Conservation (phyloP, 2,888 invertebrate species). For the Pecten maximus region DNA sequence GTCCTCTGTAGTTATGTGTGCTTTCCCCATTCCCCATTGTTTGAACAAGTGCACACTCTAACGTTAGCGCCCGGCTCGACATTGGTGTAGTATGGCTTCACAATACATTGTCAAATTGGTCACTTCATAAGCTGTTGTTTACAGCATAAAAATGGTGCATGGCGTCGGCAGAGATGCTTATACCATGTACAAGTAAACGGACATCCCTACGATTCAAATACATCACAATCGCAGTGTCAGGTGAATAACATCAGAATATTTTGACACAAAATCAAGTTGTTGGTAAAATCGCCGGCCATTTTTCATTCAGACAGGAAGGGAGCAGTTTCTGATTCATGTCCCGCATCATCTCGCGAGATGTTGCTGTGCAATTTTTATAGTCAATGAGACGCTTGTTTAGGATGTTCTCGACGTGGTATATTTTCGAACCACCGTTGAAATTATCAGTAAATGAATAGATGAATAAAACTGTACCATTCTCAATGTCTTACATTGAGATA, state of each 20-base stretch:
- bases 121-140: neutral
- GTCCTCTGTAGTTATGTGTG: conserved; percentile 66
- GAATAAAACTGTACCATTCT: neutral
- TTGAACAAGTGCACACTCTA: conserved; percentile 53
- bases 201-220: neutral
- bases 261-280: conserved; percentile 23
- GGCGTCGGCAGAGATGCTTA: neutral
- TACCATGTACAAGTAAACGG: neutral
- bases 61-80: neutral
- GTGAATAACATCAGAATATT: neutral
- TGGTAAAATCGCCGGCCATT: conserved; percentile 28
- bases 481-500: neutral
- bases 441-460: neutral
- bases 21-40: conserved; percentile 75
- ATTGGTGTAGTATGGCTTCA: conserved; percentile 24
- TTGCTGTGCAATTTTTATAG: neutral
- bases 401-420: neutral
- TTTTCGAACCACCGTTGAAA: neutral
- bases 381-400: neutral
- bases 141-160: conserved; percentile 12
- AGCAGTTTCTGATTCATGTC: conserved; percentile 29
- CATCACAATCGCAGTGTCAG: neutral
- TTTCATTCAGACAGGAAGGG: conserved; percentile 31
- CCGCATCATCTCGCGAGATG: conserved; percentile 30
- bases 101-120: conserved; percentile 26